Evolutionary conservation across 2,888 invertebrate species (phyloP), one percentile per base, ranked within the genome.

Genomic region (Liopterus haemorrhoidalis): DNA sequence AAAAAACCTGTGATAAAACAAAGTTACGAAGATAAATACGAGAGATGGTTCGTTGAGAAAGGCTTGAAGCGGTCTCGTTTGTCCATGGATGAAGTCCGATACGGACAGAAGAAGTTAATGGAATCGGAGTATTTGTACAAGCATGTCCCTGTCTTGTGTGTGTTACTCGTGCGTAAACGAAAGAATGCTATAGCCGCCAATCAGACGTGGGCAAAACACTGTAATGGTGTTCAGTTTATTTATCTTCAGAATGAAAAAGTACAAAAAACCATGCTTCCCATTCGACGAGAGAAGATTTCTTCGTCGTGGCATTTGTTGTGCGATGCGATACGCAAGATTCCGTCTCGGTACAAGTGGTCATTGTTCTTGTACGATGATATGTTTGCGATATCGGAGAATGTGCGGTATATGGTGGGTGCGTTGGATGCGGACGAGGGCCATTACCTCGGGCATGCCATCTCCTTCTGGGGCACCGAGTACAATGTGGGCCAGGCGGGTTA

Each of bases 401-500:
- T 77, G 36, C 62, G 76, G 38, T 66, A 68, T 49, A 64, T 72
- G 46, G 59, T 76, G 2, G 73, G 73, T 6, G 61, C 66, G 2
- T 58, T 73, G 47, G 61, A 75, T 57, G 56, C 61, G 24, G 59
- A 62, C 1, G 53, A 70, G 14, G 62, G 64, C 2, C 65, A 72
- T 63, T 78, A 78, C 64, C 61, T 77, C 39, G 78, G 78, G 1
- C 72, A 76, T 56, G 62, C 73, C 6, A 67, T 74, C 12, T 61
- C 62, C 41, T 69, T 76, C 53, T 77, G 77, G 77, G 70, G 68
- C 19, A 68, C 68, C 35, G 56, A 65, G 15, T 78, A 75, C 49
- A 78, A 78, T 58, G 63, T 68, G 4, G 75, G 70, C 2, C 65
- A 70, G 51, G 73, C 76, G 28, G 77, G 77, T 19, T 76, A 73